These are phyloP conservation scores for Coccyzus lansbergi DNA, from an alignment of 2,797 vertebrate species.

Conservation along the genomic window DNA sequence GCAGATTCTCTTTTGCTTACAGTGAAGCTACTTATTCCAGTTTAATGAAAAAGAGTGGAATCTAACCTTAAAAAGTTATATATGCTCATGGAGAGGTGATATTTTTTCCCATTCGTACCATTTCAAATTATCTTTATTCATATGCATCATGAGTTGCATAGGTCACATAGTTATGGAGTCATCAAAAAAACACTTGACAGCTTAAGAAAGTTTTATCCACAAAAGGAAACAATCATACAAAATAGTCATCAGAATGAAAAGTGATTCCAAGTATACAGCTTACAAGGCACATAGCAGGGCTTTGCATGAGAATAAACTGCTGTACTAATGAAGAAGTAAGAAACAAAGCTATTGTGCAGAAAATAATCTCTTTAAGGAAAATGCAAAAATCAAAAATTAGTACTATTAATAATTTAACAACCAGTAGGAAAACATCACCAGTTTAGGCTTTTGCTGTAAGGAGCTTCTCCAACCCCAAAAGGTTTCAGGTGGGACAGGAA, in stretches of 20 bases:
- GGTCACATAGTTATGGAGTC: not conserved
- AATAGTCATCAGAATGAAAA: not conserved
- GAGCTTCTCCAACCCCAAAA: not conserved
- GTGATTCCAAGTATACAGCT: not conserved
- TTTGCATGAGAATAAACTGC: constrained; percentile 12
- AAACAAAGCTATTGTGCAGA: not conserved
- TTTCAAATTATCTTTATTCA: not conserved
- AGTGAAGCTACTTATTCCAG: not conserved
- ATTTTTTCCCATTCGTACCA: not conserved
- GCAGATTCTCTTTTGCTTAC: not conserved
- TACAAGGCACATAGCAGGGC: not conserved
- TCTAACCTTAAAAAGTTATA: not conserved
- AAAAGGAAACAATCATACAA: constrained; percentile 18
- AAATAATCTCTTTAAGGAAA: not conserved
- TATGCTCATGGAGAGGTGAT: not conserved
- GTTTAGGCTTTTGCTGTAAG: not conserved
- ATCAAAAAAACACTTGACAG: not conserved
- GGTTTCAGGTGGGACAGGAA: too few species aligned
- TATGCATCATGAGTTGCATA: not conserved
- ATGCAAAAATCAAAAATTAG: not conserved
- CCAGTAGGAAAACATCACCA: not conserved
- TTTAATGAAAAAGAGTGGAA: constrained; percentile 1
- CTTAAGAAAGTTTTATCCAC: constrained; percentile 41
- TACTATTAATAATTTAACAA: not conserved
- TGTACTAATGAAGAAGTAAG: not conserved